phyloP scores from a whole-genome alignment of 2,113 vertebrate species.

The Ranitomeya imitator region DNA sequence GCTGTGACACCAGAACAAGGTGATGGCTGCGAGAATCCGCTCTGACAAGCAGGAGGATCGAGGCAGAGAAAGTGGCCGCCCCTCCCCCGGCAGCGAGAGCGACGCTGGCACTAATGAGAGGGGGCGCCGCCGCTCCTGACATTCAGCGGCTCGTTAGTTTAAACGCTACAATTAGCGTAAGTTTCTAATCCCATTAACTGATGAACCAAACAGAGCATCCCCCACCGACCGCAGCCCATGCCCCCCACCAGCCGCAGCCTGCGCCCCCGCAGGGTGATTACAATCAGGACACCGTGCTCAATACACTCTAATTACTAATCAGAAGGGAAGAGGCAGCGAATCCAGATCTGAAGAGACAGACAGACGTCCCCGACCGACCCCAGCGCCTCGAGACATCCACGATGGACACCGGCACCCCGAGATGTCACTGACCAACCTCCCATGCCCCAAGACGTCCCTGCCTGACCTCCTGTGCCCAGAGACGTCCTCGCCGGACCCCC shows the following conservation, averaged over 20 bases:
- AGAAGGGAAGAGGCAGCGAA: slow-evolving; percentile 8
- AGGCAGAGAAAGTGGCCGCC: neutral
- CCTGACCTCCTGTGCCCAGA: too few species aligned
- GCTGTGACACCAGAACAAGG: neutral
- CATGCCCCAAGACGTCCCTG: too few species aligned
- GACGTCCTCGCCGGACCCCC: too few species aligned
- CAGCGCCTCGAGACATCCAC: too few species aligned
- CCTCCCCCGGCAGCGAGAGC: neutral
- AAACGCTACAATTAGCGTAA: slow-evolving; percentile 51
- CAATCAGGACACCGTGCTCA: neutral
- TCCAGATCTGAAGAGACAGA: slow-evolving; percentile 1
- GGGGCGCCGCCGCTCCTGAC: neutral
- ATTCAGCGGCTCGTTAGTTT: slow-evolving; percentile 40
- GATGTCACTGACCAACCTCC: too few species aligned
- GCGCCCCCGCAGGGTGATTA: too few species aligned
- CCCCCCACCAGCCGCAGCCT: too few species aligned
- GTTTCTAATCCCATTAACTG: slow-evolving; percentile 56
- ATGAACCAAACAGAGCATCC: slow-evolving; percentile 47
- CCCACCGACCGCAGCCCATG: neutral
- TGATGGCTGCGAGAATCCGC: neutral
- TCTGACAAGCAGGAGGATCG: neutral
- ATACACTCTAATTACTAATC: slow-evolving; percentile 54
- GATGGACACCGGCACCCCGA: too few species aligned
- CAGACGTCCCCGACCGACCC: too few species aligned
- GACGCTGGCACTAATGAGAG: neutral